Percentiles rank a stretch among this genome's conserved stretches.
Conservation (phyloP, 2,113 vertebrate species). For the Pongo pygmaeus region DNA sequence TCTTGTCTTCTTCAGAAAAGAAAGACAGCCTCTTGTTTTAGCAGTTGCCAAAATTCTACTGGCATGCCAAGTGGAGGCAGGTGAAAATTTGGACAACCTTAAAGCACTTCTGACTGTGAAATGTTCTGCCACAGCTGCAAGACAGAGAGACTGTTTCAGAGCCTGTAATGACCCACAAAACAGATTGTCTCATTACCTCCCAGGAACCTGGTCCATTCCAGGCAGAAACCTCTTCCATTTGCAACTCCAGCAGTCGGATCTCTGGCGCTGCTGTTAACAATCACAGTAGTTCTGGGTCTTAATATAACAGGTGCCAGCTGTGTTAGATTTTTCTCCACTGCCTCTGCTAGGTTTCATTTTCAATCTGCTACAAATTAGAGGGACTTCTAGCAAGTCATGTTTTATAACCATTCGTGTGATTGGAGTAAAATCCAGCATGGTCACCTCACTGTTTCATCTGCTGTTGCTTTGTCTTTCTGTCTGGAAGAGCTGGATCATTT, state of each 20-base stretch:
- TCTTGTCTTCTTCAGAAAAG: background rate
- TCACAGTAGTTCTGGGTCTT: slow-evolving; percentile 21
- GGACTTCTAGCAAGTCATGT: slow-evolving; percentile 6
- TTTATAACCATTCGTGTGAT: background rate
- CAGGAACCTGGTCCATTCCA: background rate
- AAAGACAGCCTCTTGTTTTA: background rate
- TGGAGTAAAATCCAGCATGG: slow-evolving; percentile 37
- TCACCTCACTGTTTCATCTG: slow-evolving; percentile 8
- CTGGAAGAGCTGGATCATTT: background rate
- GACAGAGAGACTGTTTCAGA: background rate
- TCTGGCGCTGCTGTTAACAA: background rate
- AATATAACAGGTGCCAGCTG: background rate
- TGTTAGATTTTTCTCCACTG: background rate
- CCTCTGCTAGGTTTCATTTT: slow-evolving; percentile 42
- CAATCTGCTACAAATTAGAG: background rate
- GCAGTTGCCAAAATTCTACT: background rate
- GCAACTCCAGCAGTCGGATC: background rate
- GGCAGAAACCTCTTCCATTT: slow-evolving; percentile 29
- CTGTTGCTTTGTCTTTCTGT: slow-evolving; percentile 9
- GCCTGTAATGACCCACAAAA: background rate
- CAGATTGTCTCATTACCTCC: background rate
- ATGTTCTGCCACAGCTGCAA: background rate
- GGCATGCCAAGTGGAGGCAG: background rate
- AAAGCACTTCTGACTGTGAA: slow-evolving; percentile 7
- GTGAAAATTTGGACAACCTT: background rate